A percentile compares a stretch with the other conserved stretches of the same genome.
These are phyloP conservation scores for Melanotaenia nigrans DNA, from an alignment of 2,797 vertebrate species.

Conservation along the genomic window DNA sequence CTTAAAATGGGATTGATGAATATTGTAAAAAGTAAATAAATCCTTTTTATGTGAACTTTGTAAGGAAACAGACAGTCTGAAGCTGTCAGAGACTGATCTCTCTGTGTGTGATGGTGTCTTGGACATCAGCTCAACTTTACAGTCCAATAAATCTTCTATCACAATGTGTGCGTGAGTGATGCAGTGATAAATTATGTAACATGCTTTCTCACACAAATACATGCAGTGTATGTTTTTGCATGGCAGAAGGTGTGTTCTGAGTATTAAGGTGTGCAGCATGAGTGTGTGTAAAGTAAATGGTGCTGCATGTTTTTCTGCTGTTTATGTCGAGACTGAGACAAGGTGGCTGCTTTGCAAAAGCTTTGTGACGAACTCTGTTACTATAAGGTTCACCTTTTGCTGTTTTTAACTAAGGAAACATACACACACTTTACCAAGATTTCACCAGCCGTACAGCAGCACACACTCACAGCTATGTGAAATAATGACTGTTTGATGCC, in stretches of 20 bases:
- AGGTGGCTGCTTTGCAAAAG: conserved; percentile 44
- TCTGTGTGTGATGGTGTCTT: conserved; percentile 49
- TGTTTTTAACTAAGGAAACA: not conserved
- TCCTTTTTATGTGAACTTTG: conserved; percentile 3
- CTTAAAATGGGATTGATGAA: conserved; percentile 8
- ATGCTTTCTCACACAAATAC: conserved; percentile 41
- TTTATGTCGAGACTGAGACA: conserved; percentile 46
- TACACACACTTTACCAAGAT: not conserved
- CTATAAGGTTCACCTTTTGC: not conserved
- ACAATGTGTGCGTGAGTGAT: conserved; percentile 10
- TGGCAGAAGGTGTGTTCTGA: conserved; percentile 33
- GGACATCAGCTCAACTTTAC: conserved; percentile 16
- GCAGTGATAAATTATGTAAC: conserved; percentile 31
- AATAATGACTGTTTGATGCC: too few relatives aligned
- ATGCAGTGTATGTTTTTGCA: conserved; percentile 40
- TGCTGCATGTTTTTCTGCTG: conserved; percentile 67
- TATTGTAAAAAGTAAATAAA: conserved; percentile 15
- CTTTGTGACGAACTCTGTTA: conserved; percentile 18
- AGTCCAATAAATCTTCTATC: conserved; percentile 45
- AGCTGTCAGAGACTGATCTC: conserved; percentile 39
- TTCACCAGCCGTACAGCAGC: not conserved
- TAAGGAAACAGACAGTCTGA: conserved; percentile 33
- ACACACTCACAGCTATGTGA: not conserved
- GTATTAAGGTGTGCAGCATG: conserved; percentile 39
- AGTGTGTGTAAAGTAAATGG: conserved; percentile 19